Percentiles rank a stretch among this genome's conserved stretches.
Evolutionary conservation across 2,113 vertebrate species (phyloP).

Genomic region (Bambusicola thoracicus): DNA sequence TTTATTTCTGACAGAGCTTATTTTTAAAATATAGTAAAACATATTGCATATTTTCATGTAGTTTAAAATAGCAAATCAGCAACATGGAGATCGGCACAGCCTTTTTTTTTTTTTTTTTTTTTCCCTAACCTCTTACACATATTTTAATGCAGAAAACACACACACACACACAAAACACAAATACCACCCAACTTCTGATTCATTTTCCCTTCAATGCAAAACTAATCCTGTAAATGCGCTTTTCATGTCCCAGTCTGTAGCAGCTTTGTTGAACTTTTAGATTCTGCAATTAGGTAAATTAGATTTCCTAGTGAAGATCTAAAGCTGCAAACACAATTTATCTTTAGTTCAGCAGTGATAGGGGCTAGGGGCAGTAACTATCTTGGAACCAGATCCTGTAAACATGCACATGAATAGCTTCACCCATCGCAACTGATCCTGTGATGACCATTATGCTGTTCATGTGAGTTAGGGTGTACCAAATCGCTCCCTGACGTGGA

Average conservation of each 20-base stretch:
- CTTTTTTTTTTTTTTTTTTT: neutral
- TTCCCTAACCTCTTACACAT: neutral
- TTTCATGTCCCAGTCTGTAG: neutral
- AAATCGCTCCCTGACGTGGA: neutral
- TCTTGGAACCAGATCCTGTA: neutral
- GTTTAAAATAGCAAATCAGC: neutral
- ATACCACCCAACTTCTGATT: neutral
- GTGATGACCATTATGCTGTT: neutral
- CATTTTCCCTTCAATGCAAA: neutral
- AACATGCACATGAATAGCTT: neutral
- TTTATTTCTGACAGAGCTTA: conserved; percentile 39
- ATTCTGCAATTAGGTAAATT: neutral
- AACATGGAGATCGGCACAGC: neutral
- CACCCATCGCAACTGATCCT: neutral
- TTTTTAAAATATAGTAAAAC: conserved; percentile 29
- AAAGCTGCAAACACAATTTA: neutral
- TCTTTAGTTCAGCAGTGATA: neutral
- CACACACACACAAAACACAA: too few relatives aligned
- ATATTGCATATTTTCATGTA: neutral
- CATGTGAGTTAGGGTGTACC: neutral
- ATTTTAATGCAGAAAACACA: neutral
- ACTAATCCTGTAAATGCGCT: conserved; percentile 12
- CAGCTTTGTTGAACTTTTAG: neutral
- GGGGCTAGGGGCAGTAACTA: neutral
- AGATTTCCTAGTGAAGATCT: conserved; percentile 13